Conservation (phyloP, 2,113 vertebrate species). For the Odontesthes bonariensis region DNA sequence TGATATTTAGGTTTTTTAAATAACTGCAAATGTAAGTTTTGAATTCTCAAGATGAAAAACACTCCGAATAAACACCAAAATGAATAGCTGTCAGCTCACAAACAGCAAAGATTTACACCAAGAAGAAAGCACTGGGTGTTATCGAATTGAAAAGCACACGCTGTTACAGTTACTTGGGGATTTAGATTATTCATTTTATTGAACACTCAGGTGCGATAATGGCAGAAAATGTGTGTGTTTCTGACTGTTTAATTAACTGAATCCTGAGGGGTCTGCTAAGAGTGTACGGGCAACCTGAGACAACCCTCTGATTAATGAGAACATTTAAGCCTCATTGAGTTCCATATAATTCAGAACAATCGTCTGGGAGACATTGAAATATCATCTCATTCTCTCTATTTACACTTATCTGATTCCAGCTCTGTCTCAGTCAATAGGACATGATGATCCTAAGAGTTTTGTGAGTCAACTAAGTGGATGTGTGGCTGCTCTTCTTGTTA, state of each 20-base stretch:
- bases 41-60: no score
- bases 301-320: conserved; percentile 78
- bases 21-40: background rate
- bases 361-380: conserved; percentile 72
- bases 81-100: background rate
- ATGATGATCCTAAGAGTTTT: conserved; percentile 43
- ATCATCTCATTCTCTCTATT: conserved; percentile 75
- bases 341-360: conserved; percentile 64
- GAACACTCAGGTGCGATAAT: conserved; percentile 35
- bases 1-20: conserved; percentile 8
- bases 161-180: conserved; percentile 30
- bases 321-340: conserved; percentile 75
- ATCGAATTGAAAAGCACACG: conserved; percentile 28
- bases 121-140: conserved; percentile 8
- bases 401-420: conserved; percentile 68
- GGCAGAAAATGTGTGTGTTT: conserved; percentile 35
- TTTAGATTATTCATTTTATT: conserved; percentile 55
- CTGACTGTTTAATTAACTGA: conserved; percentile 76
- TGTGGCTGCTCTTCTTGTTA: conserved; percentile 26
- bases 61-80: no score
- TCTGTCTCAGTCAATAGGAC: conserved; percentile 75
- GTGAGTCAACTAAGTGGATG: conserved; percentile 30
- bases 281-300: conserved; percentile 55
- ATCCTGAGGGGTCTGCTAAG: conserved; percentile 60
- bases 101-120: background rate